phyloP scores from a whole-genome alignment of 2,797 vertebrate genomes.

The Sebastes itinus region DNA sequence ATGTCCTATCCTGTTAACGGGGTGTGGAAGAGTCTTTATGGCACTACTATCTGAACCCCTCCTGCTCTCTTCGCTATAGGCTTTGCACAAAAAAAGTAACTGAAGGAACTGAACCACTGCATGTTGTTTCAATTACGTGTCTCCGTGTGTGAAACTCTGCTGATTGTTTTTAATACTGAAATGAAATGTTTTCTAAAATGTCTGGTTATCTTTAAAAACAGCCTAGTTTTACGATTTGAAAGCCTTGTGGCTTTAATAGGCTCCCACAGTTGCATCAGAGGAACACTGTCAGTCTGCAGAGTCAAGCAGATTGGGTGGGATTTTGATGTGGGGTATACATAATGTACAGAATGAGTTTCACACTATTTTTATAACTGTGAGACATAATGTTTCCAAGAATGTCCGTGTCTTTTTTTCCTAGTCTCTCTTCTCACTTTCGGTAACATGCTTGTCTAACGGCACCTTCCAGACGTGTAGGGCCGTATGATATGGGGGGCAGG shows the following conservation, averaged over 20 bases:
- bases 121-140: slow-evolving; percentile 40
- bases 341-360: slow-evolving; percentile 14
- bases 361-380: slow-evolving; percentile 26
- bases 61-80: background rate
- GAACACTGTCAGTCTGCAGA: slow-evolving; percentile 22
- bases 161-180: slow-evolving; percentile 39
- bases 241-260: slow-evolving; percentile 38
- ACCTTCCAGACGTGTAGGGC: slow-evolving; percentile 39
- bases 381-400: slow-evolving; percentile 29
- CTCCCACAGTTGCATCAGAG: slow-evolving; percentile 32
- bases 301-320: background rate
- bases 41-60: background rate
- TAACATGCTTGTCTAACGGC: slow-evolving; percentile 55
- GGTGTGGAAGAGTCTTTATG: background rate
- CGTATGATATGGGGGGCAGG: slow-evolving; percentile 56
- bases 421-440: slow-evolving; percentile 13
- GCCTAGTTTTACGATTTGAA: slow-evolving; percentile 47
- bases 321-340: slow-evolving; percentile 10
- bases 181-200: slow-evolving; percentile 44
- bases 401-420: slow-evolving; percentile 16
- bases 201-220: slow-evolving; percentile 43
- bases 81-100: background rate
- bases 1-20: background rate
- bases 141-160: slow-evolving; percentile 42
- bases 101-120: slow-evolving; percentile 6